Conservation (phyloP, 2,797 vertebrate species). For the Halcyon leucocephala region DNA sequence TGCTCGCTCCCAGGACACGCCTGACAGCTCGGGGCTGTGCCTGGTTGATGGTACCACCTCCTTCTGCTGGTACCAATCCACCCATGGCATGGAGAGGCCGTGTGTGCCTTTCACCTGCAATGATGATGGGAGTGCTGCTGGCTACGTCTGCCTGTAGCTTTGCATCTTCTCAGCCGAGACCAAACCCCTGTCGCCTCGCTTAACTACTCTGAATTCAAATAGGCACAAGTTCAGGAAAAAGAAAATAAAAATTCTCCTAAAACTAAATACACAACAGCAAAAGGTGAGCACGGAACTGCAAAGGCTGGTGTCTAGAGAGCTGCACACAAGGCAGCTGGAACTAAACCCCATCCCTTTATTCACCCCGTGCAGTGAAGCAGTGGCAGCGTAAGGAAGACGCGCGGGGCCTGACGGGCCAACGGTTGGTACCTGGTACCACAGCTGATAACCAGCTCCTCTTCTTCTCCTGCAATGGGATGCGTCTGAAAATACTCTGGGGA, state of each 20-base stretch:
- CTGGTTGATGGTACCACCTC: not conserved
- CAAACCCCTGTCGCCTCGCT: fast-evolving
- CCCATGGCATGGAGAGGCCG: not conserved
- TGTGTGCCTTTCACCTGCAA: fast-evolving
- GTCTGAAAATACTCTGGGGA: not conserved
- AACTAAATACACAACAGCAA: not conserved
- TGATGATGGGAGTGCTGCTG: not conserved
- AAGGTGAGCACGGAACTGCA: not conserved
- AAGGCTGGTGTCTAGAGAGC: not conserved
- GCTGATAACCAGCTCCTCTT: not conserved
- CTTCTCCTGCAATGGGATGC: not conserved
- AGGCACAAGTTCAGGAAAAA: not conserved
- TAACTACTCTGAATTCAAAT: not conserved
- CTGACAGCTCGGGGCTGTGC: not conserved
- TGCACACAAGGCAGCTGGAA: not conserved
- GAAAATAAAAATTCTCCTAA: not conserved
- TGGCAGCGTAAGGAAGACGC: not conserved
- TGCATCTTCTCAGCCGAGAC: not conserved
- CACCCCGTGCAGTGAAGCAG: not conserved
- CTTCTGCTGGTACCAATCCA: fast-evolving
- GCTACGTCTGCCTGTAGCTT: not conserved
- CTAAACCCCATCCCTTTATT: not conserved
- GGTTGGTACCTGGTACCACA: not conserved
- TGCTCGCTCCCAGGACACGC: not conserved
- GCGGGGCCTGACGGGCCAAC: not conserved